A percentile compares a stretch with the other conserved stretches of the same genome.
phyloP scores from a whole-genome alignment of 1,140 invertebrate species.

The Bathynomus jamesi region DNA sequence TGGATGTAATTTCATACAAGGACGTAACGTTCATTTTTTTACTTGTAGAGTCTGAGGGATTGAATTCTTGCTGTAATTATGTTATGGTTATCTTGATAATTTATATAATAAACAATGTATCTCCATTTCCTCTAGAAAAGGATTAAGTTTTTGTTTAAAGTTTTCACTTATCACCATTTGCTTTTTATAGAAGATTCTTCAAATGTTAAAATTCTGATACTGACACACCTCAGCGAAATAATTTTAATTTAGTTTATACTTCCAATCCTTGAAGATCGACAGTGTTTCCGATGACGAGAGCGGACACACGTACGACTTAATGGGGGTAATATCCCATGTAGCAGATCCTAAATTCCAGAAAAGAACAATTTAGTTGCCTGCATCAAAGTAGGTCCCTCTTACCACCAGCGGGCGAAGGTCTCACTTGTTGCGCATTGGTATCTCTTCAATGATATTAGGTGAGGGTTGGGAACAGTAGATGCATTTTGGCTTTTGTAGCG shows the following conservation, averaged over 20 bases:
- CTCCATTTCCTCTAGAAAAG: too few relatives aligned
- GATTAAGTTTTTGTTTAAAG: too few relatives aligned
- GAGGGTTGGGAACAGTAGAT: conserved; percentile 32
- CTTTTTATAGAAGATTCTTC: too few relatives aligned
- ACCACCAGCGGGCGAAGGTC: conserved; percentile 53
- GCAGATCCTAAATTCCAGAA: conserved; percentile 51
- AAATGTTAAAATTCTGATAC: too few relatives aligned
- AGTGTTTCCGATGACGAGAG: conserved; percentile 21
- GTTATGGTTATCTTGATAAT: too few relatives aligned
- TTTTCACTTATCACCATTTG: too few relatives aligned
- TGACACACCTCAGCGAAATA: background rate
- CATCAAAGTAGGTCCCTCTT: conserved; percentile 63
- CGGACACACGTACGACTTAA: conserved; percentile 51
- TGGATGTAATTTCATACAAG: too few relatives aligned
- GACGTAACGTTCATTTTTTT: too few relatives aligned
- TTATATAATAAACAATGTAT: too few relatives aligned
- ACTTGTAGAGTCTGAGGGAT: too few relatives aligned
- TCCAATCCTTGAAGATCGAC: conserved; percentile 17
- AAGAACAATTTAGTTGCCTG: conserved; percentile 68
- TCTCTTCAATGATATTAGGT: conserved; percentile 85
- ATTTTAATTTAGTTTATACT: background rate
- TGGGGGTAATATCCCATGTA: conserved; percentile 73
- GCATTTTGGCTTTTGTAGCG: too few relatives aligned
- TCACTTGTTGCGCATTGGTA: conserved; percentile 63
- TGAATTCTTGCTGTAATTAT: too few relatives aligned